Percentiles rank a stretch among this genome's conserved stretches.
Conservation (phyloP, 2,113 vertebrate species). For the Leptocoma aspasia region DNA sequence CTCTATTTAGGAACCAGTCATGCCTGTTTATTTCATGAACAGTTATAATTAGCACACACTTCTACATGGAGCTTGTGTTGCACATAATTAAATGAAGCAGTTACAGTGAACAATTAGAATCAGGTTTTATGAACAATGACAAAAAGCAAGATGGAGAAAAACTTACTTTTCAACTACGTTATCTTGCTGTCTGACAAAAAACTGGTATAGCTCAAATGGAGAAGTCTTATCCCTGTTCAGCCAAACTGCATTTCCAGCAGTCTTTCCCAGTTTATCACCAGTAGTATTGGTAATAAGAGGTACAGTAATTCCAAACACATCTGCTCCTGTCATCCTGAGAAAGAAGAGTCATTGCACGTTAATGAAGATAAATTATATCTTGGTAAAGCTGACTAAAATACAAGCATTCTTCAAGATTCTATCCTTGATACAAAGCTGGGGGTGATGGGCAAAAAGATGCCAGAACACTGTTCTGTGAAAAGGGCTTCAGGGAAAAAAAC, state of each 20-base stretch:
- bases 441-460: neutral
- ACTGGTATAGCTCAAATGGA: conserved; percentile 95
- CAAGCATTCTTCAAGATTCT: neutral
- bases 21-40: neutral
- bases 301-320: conserved; percentile 90
- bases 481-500: fast-evolving
- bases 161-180: conserved; percentile 79
- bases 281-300: conserved; percentile 88
- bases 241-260: conserved; percentile 95
- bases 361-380: neutral
- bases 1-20: neutral
- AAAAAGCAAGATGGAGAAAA: neutral
- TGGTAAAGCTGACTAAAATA: neutral
- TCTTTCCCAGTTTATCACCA: conserved; percentile 95
- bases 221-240: conserved; percentile 89
- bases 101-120: neutral
- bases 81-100: neutral
- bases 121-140: neutral
- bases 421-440: neutral
- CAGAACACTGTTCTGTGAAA: neutral
- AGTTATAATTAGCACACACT: neutral
- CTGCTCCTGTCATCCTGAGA: conserved; percentile 82
- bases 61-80: neutral
- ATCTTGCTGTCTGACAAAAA: conserved; percentile 89
- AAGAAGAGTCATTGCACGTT: neutral